Percentiles rank a stretch among this genome's conserved stretches.
These are phyloP conservation scores for Grallaria varia DNA, from an alignment of 2,113 vertebrate genomes.

Conservation along the genomic window DNA sequence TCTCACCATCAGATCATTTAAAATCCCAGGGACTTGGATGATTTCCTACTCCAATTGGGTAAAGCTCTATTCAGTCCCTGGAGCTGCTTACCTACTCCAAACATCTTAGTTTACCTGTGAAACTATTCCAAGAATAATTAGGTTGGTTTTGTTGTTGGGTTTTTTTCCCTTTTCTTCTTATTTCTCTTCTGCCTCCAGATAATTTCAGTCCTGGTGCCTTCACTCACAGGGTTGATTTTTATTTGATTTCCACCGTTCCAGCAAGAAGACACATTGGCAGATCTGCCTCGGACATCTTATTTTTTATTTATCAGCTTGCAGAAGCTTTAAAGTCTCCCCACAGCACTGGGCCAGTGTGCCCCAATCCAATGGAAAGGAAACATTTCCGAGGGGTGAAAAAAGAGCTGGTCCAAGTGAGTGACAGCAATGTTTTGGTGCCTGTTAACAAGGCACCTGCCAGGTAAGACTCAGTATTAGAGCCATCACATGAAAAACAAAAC, in stretches of 20 bases:
- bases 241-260: neutral
- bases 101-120: neutral
- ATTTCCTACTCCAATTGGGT: neutral
- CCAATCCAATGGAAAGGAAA: neutral
- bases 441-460: neutral
- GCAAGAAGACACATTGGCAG: neutral
- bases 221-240: neutral
- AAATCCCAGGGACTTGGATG: neutral
- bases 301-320: neutral
- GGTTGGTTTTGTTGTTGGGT: too few species aligned
- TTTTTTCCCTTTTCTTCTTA: neutral
- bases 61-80: neutral
- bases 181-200: neutral
- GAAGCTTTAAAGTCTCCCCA: neutral
- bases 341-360: neutral
- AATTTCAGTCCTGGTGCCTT: neutral
- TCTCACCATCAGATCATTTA: neutral
- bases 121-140: neutral
- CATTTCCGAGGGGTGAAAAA: neutral
- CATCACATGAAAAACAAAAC: neutral
- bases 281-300: neutral
- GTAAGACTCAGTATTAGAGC: neutral
- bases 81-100: neutral
- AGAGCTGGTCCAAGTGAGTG: neutral
- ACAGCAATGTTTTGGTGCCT: neutral